Evolutionary conservation across 2,113 vertebrate genomes (phyloP).

Genomic region (Bungarus multicinctus): DNA sequence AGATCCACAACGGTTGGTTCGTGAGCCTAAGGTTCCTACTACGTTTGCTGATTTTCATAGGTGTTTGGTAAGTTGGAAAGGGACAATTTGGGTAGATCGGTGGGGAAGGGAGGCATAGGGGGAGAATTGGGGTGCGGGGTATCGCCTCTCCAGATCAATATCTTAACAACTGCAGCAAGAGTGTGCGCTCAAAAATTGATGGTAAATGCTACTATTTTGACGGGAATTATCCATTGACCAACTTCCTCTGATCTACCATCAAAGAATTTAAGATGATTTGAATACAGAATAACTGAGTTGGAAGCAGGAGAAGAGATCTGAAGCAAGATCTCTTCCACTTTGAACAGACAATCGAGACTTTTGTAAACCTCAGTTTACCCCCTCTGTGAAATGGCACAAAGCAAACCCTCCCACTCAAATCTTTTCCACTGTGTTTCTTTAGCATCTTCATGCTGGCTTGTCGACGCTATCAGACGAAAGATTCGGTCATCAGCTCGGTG

Average conservation of each 20-base stretch:
- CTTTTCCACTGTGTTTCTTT: slow-evolving; percentile 30
- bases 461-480: slow-evolving; percentile 68
- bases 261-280: not conserved
- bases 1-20: slow-evolving; percentile 56
- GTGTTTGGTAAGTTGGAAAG: slow-evolving; percentile 67
- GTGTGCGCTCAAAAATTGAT: not conserved
- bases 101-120: fast-evolving
- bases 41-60: slow-evolving; percentile 46
- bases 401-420: too few species aligned
- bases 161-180: not conserved
- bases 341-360: not conserved
- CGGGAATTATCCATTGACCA: not conserved
- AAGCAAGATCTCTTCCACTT: fast-evolving
- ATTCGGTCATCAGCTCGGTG: slow-evolving; percentile 71
- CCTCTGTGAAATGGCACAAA: not conserved
- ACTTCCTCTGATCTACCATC: not conserved
- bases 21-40: slow-evolving; percentile 63
- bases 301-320: not conserved
- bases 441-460: slow-evolving; percentile 64
- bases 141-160: not conserved
- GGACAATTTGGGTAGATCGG: not conserved
- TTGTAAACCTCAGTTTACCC: too few species aligned
- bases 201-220: not conserved
- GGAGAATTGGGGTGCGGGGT: too few species aligned
- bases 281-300: not conserved